Conservation (phyloP, 2,797 vertebrate species). For the Octomys mimax region DNA sequence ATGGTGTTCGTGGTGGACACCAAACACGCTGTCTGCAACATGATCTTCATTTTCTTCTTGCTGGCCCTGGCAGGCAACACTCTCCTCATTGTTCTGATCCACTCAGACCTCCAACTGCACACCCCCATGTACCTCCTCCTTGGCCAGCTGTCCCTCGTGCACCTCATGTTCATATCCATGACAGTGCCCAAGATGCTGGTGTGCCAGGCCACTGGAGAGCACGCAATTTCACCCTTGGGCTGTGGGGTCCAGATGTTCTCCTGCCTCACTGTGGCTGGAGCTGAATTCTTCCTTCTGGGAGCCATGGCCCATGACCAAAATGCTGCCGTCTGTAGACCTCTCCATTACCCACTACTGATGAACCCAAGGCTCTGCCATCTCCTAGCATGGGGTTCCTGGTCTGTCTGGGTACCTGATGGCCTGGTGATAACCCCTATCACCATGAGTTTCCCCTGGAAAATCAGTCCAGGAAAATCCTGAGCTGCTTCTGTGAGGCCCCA, state of each 20-base stretch:
- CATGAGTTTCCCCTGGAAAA: conserved; percentile 3
- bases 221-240: not conserved
- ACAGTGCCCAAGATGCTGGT: conserved; percentile 43
- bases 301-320: not conserved
- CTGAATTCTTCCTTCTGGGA: not conserved
- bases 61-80: conserved; percentile 1
- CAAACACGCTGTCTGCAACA: not conserved
- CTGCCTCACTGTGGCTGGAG: not conserved
- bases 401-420: not conserved
- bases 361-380: not conserved
- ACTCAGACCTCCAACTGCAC: not conserved
- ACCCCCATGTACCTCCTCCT: not conserved
- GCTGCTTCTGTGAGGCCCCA: conserved; percentile 28
- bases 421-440: not conserved
- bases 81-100: not conserved
- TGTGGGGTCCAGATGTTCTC: conserved; percentile 48
- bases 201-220: not conserved
- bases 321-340: not conserved
- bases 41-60: not conserved
- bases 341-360: not conserved
- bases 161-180: conserved; percentile 25
- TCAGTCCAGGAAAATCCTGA: not conserved
- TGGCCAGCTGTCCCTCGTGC: not conserved
- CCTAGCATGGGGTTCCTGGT: not conserved
- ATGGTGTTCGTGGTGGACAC: not conserved